These are phyloP conservation scores for Brachionus manjavacas DNA, from an alignment of 1,140 invertebrate species.

Conservation along the genomic window DNA sequence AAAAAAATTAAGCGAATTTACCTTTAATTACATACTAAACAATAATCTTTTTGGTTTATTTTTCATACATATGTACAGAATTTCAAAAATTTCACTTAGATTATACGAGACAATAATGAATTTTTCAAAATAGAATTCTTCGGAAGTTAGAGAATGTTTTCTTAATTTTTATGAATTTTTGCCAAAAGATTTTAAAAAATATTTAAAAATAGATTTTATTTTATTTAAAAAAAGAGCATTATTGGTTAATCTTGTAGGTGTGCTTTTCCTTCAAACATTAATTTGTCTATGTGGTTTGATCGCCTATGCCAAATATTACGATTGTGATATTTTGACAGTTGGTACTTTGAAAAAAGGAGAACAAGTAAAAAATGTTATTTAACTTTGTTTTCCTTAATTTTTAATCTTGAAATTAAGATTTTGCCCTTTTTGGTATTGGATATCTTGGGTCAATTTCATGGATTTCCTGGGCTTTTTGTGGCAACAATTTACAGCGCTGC, in stretches of 20 bases:
- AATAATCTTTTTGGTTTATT: no score
- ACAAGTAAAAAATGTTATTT: conserved; percentile 53
- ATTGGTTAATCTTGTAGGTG: conserved; percentile 81
- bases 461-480: conserved; percentile 79
- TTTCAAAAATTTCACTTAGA: no score
- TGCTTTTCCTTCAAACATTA: conserved; percentile 58
- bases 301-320: conserved; percentile 43
- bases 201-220: no score
- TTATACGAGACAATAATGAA: no score
- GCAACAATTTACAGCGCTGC: conserved; percentile 79
- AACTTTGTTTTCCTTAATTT: background rate
- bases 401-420: conserved; percentile 54
- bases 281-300: conserved; percentile 40
- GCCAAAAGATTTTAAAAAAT: no score
- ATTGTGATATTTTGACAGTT: conserved; percentile 44
- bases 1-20: no score
- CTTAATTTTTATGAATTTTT: no score
- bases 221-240: conserved; percentile 59
- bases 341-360: conserved; percentile 28
- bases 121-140: no score
- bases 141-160: no score
- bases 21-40: no score
- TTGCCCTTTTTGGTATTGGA: conserved; percentile 77
- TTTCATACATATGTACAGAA: no score
- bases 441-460: conserved; percentile 67